Base-by-base conservation (phyloP, 2,113 vertebrate genomes). In the Patagioenas fasciata region DNA sequence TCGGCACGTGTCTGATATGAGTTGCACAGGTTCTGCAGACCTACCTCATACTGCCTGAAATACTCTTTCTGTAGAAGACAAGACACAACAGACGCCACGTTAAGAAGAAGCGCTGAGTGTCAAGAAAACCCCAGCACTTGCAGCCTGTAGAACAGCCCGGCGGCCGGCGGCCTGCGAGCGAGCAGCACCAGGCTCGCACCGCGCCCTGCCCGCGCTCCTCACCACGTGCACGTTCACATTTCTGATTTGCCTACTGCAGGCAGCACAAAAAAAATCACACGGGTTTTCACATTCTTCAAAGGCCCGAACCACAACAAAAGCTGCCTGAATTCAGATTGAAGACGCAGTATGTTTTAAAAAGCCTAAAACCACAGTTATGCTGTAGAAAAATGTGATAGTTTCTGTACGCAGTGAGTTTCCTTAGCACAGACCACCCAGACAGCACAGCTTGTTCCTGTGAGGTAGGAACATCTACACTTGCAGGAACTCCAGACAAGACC, bases 21-120 rank as follows among this genome's bases (percentile, higher is more conserved):
- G 96, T 99, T 99, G 95, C 99, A 99, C 93, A 99, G 90, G 19
- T 99, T 99, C 98, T 99, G 99, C 40, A 99, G 98, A 23, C 99
- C 99, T 11, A 98, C 98, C 91, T 99, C 99, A 85, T 99, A 99
- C 90, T 99, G 99, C 94, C 98, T 99, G 97, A 99, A 99, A 97
- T 99, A 99, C 53, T 99, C 99, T 96, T 99, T 99, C 99, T 99
- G 97, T 40, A 34, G 36, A 25, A 91, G 57, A 69, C 34, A 73
- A 32, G 84, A 34, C 32, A 48, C n/a, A 73, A 72, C 24, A 91
- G 42, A 40, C 13, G 13, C 23, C 21, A 58, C 0, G 0, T 48
- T 60, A 71, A 48, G 8, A 36, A 48, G 38, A 2, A 47, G 20
- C 51, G 64, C 40, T 0, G 2, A 69, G 58, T 0, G 1, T 25